These are phyloP conservation scores for Cladorhizidae sp. DNA, from an alignment of 37 sponge, comb jelly and placozoan genomes.

Conservation along the genomic window DNA sequence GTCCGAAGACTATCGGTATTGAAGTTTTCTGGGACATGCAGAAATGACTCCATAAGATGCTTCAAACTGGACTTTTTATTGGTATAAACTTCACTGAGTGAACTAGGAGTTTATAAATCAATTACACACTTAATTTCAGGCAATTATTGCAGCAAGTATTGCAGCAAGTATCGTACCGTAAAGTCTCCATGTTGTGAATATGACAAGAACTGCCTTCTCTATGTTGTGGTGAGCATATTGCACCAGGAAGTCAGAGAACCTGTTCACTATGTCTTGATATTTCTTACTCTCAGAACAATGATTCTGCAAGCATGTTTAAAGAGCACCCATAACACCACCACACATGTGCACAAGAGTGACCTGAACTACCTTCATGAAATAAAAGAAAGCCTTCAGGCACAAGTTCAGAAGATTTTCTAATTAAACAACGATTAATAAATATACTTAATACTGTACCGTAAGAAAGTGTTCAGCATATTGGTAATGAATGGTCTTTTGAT, in stretches of 20 bases:
- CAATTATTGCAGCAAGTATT: background rate
- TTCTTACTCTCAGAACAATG: slow-evolving; percentile 57
- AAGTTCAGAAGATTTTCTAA: slow-evolving; percentile 50
- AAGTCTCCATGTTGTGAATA: slow-evolving; percentile 26
- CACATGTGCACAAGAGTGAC: too few relatives aligned
- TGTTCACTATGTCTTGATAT: slow-evolving; percentile 40
- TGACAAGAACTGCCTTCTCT: slow-evolving; percentile 39
- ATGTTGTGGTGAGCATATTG: slow-evolving; percentile 50
- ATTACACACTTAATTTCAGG: background rate
- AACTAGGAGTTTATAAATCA: slow-evolving; percentile 1
- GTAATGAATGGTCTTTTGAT: background rate
- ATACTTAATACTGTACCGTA: too few relatives aligned
- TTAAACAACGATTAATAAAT: too few relatives aligned
- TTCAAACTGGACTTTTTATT: slow-evolving; percentile 45
- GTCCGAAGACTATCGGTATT: background rate
- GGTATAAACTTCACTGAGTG: slow-evolving; percentile 25
- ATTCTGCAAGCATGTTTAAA: slow-evolving; percentile 19
- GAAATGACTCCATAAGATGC: slow-evolving; percentile 38
- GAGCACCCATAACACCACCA: too few relatives aligned
- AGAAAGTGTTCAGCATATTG: too few relatives aligned
- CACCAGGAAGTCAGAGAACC: slow-evolving; percentile 45
- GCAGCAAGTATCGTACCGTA: slow-evolving; percentile 25
- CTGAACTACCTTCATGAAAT: slow-evolving; percentile 16
- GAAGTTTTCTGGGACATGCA: background rate
- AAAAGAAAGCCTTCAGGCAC: slow-evolving; percentile 72